Evolutionary conservation across 1,140 invertebrate species (phyloP).

Genomic region (Scaptomyza graminum): DNA sequence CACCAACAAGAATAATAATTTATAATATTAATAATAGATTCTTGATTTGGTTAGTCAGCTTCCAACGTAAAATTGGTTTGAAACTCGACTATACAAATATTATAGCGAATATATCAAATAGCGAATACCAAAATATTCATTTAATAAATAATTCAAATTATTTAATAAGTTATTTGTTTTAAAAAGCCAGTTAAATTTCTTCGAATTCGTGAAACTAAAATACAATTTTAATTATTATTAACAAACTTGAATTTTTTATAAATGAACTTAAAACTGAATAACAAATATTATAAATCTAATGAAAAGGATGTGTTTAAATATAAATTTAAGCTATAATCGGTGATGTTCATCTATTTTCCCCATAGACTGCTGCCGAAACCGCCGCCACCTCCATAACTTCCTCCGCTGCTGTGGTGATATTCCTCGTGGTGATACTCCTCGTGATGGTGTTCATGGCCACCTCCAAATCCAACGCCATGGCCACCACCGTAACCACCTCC

Average conservation of each 20-base stretch:
- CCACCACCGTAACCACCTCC: slow-evolving; percentile 58
- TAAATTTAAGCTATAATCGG: slow-evolving; percentile 1
- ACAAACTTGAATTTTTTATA: background rate
- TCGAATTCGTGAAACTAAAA: background rate
- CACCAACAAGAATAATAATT: too few relatives aligned
- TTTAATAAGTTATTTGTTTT: too few relatives aligned
- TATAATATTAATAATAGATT: too few relatives aligned
- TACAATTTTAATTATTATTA: background rate
- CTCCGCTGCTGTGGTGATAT: slow-evolving; percentile 18
- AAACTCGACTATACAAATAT: too few relatives aligned
- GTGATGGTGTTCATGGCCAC: slow-evolving; percentile 57
- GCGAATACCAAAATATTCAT: too few relatives aligned
- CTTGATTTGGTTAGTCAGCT: too few relatives aligned
- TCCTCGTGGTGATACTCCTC: slow-evolving; percentile 46
- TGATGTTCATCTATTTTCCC: slow-evolving; percentile 51
- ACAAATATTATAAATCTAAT: slow-evolving; percentile 52
- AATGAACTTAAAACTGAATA: slow-evolving; percentile 61
- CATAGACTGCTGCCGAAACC: slow-evolving; percentile 41
- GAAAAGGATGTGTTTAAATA: slow-evolving; percentile 28
- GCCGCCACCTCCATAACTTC: slow-evolving; percentile 36
- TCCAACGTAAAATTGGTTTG: background rate
- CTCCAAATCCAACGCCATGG: slow-evolving; percentile 50
- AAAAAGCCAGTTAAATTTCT: background rate
- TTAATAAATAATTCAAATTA: too few relatives aligned
- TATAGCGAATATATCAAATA: too few relatives aligned